A percentile compares a stretch with the other conserved stretches of the same genome.
Evolutionary conservation across 2,888 invertebrate species (phyloP).

Genomic region (Sarcophaga carnaria): DNA sequence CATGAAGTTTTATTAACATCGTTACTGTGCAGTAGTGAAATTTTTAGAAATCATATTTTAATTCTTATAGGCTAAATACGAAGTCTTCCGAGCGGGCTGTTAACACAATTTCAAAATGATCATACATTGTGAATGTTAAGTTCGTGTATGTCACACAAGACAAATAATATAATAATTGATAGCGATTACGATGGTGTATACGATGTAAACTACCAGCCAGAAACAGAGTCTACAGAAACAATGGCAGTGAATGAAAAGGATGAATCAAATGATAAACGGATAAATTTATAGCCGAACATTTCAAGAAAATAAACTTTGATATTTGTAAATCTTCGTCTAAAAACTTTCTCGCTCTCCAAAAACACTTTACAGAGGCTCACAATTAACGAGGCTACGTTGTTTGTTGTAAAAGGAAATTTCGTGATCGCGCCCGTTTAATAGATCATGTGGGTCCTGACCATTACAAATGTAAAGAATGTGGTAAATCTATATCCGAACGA

Average conservation of each 20-base stretch:
- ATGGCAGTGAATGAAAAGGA: constrained; percentile 39
- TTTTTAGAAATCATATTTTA: constrained; percentile 73
- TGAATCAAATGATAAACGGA: constrained; percentile 4
- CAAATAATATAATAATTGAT: constrained; percentile 83
- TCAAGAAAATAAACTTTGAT: constrained; percentile 7
- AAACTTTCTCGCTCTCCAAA: not conserved
- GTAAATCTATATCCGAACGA: constrained; percentile 74
- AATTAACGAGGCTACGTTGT: constrained; percentile 75
- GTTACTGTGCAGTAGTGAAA: constrained; percentile 76
- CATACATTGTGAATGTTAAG: constrained; percentile 68
- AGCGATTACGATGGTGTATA: too few species aligned
- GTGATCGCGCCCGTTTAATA: constrained; percentile 73
- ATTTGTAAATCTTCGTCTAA: not conserved
- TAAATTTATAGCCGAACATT: constrained; percentile 17
- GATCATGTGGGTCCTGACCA: constrained; percentile 78
- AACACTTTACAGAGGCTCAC: constrained; percentile 16
- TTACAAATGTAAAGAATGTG: constrained; percentile 76
- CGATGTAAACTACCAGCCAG: too few species aligned
- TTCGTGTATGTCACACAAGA: constrained; percentile 83
- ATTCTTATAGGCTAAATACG: constrained; percentile 27
- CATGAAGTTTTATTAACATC: constrained; percentile 73
- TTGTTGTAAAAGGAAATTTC: constrained; percentile 77
- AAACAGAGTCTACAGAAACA: too few species aligned
- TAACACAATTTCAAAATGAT: constrained; percentile 71
- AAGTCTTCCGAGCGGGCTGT: constrained; percentile 31